Conservation (phyloP, 2,113 vertebrate genomes). For the Talpa occidentalis region DNA sequence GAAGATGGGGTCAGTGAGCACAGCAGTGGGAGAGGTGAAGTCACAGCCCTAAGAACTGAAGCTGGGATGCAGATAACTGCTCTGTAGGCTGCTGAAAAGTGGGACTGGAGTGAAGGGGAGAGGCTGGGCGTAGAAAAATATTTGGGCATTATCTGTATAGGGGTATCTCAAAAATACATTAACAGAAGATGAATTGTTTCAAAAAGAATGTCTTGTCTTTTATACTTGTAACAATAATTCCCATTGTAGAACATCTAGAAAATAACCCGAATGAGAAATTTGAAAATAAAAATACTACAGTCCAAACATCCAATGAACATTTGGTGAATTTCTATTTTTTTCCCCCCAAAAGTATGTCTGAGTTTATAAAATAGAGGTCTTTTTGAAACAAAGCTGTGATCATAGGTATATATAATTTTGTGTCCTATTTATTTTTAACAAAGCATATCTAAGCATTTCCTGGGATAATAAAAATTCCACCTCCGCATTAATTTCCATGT, state of each 20-base stretch:
- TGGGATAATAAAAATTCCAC: not conserved
- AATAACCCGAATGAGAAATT: slow-evolving; percentile 35
- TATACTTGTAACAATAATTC: not conserved
- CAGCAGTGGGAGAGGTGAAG: not conserved
- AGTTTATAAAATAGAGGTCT: not conserved
- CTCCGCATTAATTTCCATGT: not conserved
- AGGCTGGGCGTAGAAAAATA: not conserved
- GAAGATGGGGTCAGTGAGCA: slow-evolving; percentile 20
- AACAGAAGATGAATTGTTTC: slow-evolving; percentile 49
- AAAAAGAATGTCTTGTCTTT: slow-evolving; percentile 29
- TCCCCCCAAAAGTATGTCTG: not conserved
- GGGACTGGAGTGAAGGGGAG: not conserved
- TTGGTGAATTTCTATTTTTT: slow-evolving; percentile 1
- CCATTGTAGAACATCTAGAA: slow-evolving; percentile 4
- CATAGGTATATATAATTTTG: not conserved
- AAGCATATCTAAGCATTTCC: slow-evolving; percentile 15
- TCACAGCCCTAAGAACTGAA: not conserved
- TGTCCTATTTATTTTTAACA: slow-evolving; percentile 3
- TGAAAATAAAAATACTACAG: not conserved
- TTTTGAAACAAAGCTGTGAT: slow-evolving; percentile 14
- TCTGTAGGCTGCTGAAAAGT: not conserved
- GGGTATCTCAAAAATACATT: slow-evolving; percentile 9
- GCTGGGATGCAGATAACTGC: not conserved
- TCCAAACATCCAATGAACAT: not conserved
- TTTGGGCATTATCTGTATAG: not conserved